Evolutionary conservation across 1,140 invertebrate species (phyloP).

Genomic region (Dendrolimus kikuchii): DNA sequence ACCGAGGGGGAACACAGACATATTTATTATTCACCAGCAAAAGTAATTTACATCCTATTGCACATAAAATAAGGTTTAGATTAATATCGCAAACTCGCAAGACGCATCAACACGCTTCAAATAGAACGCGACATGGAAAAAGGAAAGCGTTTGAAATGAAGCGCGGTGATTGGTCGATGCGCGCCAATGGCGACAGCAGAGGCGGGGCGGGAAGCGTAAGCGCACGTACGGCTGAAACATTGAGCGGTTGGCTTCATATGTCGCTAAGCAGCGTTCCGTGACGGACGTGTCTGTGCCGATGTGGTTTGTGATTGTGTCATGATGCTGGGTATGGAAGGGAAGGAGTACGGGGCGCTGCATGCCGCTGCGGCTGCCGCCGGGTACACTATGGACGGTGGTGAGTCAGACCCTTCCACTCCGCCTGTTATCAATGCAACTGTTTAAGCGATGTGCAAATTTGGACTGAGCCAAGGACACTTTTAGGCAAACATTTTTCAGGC

Average conservation of each 20-base stretch:
- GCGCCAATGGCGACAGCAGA: slow-evolving; percentile 51
- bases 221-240: slow-evolving; percentile 11
- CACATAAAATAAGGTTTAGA: slow-evolving; percentile 16
- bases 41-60: slow-evolving; percentile 12
- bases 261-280: slow-evolving; percentile 25
- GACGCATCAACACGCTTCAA: slow-evolving; percentile 60
- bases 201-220: slow-evolving; percentile 40
- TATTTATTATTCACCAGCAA: slow-evolving; percentile 7
- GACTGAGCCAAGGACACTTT: too few species aligned
- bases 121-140: slow-evolving; percentile 63
- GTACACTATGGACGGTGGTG: slow-evolving; percentile 54
- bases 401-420: slow-evolving; percentile 7
- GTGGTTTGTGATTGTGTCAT: slow-evolving; percentile 33
- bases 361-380: slow-evolving; percentile 55
- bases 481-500: too few species aligned
- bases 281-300: slow-evolving; percentile 26
- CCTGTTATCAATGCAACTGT: too few species aligned
- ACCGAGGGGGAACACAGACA: slow-evolving; percentile 63
- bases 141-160: slow-evolving; percentile 62
- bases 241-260: slow-evolving; percentile 36
- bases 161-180: slow-evolving; percentile 58
- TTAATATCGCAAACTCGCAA: slow-evolving; percentile 7
- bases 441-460: too few species aligned
- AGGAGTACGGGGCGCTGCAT: slow-evolving; percentile 63
- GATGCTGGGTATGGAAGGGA: slow-evolving; percentile 64